Percentiles rank a stretch among this genome's conserved stretches.
Conservation (phyloP, 2,888 invertebrate species). For the Corbicula japonica region DNA sequence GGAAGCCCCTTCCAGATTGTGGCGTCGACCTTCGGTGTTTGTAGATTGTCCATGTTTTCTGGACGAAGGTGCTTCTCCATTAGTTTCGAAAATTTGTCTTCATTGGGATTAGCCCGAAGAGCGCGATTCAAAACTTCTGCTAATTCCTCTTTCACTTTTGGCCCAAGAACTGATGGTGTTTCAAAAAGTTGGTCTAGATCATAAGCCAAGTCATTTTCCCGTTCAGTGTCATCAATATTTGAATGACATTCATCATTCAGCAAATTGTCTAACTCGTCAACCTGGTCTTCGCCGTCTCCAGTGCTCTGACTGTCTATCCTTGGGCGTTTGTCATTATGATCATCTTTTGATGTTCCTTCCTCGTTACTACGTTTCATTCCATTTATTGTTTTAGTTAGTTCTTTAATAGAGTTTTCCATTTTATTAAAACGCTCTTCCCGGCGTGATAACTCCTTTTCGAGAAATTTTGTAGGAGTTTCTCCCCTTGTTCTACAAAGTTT, state of each 20-base stretch:
- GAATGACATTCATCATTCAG: not conserved
- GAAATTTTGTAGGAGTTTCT: constrained; percentile 8
- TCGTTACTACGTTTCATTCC: not conserved
- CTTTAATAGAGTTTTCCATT: not conserved
- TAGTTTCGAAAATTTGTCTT: not conserved
- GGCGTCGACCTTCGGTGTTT: not conserved
- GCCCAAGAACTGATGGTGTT: not conserved
- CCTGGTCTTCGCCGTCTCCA: not conserved
- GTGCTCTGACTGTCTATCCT: not conserved
- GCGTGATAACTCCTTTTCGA: not conserved
- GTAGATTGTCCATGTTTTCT: constrained; percentile 8
- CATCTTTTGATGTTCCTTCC: not conserved
- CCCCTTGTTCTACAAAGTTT: constrained; percentile 8
- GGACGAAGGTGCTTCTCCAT: no score
- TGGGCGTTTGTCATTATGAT: not conserved
- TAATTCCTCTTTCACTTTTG: not conserved
- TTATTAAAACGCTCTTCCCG: not conserved
- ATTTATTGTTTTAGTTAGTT: not conserved
- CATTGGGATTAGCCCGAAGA: not conserved
- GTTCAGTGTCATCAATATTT: not conserved
- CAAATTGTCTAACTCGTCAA: not conserved
- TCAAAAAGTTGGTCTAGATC: constrained; percentile 4
- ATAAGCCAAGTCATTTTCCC: not conserved
- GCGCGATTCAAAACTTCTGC: not conserved
- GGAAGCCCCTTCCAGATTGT: not conserved